phyloP scores from a whole-genome alignment of 2,113 vertebrate genomes.

The Microtus montanus region DNA sequence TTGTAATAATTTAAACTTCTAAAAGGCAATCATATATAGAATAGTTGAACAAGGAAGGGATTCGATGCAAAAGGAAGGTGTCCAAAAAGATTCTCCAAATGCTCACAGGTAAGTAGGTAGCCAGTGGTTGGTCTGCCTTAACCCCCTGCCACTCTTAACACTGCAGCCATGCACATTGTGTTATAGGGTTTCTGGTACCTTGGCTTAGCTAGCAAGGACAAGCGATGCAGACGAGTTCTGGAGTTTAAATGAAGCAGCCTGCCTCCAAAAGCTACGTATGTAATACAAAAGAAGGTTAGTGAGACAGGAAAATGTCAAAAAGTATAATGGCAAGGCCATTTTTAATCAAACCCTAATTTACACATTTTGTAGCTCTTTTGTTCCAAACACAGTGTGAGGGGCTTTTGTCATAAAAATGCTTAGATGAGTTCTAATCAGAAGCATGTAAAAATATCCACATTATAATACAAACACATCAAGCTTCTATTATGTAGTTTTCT shows the following conservation, averaged over 20 bases:
- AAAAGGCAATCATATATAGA: not conserved
- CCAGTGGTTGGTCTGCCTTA: not conserved
- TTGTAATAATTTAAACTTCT: slow-evolving; percentile 2
- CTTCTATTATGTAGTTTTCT: slow-evolving; percentile 41
- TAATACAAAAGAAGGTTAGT: not conserved
- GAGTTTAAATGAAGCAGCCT: not conserved
- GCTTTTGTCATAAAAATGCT: slow-evolving; percentile 61
- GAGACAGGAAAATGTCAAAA: slow-evolving; percentile 3
- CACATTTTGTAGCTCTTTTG: slow-evolving; percentile 48
- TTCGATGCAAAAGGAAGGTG: not conserved
- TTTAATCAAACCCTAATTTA: slow-evolving; percentile 51
- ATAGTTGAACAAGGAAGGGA: not conserved
- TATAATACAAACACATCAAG: slow-evolving; percentile 55
- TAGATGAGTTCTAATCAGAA: slow-evolving; percentile 51
- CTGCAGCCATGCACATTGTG: not conserved
- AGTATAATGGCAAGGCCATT: slow-evolving; percentile 9
- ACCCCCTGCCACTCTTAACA: not conserved
- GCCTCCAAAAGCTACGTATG: not conserved
- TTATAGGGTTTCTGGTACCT: not conserved
- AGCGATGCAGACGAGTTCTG: not conserved
- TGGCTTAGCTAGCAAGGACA: slow-evolving; percentile 30
- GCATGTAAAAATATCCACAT: slow-evolving; percentile 22
- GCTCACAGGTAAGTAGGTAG: not conserved
- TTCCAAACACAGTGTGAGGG: slow-evolving; percentile 40
- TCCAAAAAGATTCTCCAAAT: not conserved